Conservation (phyloP, 35 echinoderm and acorn worm genomes). For the Chiridota heheva region DNA sequence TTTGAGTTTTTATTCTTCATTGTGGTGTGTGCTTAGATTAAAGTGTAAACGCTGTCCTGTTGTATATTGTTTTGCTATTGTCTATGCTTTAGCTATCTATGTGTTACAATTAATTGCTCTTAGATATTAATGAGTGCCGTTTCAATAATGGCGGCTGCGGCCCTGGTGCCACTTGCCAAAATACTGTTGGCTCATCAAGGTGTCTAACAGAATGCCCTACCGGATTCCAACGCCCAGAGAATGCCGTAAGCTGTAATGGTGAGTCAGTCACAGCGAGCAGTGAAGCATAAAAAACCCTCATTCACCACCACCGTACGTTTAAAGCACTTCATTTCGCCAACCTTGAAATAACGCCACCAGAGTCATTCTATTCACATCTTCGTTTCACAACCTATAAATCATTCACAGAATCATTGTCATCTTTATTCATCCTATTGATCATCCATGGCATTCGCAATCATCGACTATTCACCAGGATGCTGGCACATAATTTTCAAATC, state of each 20-base stretch:
- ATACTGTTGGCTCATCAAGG: conserved; percentile 40
- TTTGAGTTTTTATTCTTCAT: too few relatives aligned
- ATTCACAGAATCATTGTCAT: neutral
- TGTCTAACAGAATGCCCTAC: conserved; percentile 41
- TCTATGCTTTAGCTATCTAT: conserved; percentile 21
- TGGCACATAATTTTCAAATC: too few relatives aligned
- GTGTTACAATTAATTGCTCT: conserved; percentile 12
- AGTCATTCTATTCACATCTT: neutral
- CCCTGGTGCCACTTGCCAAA: conserved; percentile 44
- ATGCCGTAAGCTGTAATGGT: conserved; percentile 36
- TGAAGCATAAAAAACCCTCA: neutral
- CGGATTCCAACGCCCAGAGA: conserved; percentile 10
- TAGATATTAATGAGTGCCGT: conserved; percentile 90
- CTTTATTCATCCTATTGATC: neutral
- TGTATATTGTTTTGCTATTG: neutral
- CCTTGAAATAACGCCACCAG: neutral
- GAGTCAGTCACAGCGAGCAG: neutral
- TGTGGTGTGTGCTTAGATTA: too few relatives aligned
- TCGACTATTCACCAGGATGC: too few relatives aligned
- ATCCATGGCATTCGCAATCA: too few relatives aligned
- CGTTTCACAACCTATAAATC: neutral
- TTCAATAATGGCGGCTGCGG: conserved; percentile 32
- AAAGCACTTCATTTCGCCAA: neutral
- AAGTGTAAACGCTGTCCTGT: neutral
- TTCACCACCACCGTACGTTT: neutral